These are phyloP conservation scores for Charaxes varanes DNA, from an alignment of 1,140 invertebrate genomes.

Conservation along the genomic window DNA sequence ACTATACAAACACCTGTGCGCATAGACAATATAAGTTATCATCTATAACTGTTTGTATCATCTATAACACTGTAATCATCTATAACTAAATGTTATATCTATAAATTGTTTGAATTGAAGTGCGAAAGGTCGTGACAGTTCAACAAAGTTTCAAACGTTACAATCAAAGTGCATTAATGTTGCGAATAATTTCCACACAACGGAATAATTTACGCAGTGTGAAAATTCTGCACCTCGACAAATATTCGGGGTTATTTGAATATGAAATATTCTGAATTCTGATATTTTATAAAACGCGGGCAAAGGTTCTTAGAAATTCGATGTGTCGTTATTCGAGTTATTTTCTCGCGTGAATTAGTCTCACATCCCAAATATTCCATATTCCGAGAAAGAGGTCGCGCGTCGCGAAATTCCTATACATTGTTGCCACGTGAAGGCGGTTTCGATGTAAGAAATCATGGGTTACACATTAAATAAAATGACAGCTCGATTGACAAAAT, in stretches of 20 bases:
- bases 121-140: no score
- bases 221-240: slow-evolving; percentile 1
- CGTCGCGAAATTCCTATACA: slow-evolving; percentile 32
- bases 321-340: slow-evolving; percentile 37
- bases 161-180: no score
- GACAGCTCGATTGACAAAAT: no score
- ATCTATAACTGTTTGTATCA: no score
- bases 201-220: not conserved
- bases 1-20: no score
- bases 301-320: slow-evolving; percentile 36
- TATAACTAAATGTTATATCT: no score
- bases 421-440: slow-evolving; percentile 27
- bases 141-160: no score
- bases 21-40: no score
- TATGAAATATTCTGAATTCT: slow-evolving; percentile 5
- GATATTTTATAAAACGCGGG: slow-evolving; percentile 22
- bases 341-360: slow-evolving; percentile 57
- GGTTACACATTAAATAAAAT: slow-evolving; percentile 3
- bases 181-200: not conserved
- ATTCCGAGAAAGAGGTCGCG: slow-evolving; percentile 24
- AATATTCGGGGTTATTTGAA: slow-evolving; percentile 3
- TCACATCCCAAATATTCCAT: slow-evolving; percentile 50
- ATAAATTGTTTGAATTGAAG: no score
- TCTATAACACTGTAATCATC: no score
- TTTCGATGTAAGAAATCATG: slow-evolving; percentile 37